phyloP scores from a whole-genome alignment of 2,797 vertebrate species.

The Morus bassanus region DNA sequence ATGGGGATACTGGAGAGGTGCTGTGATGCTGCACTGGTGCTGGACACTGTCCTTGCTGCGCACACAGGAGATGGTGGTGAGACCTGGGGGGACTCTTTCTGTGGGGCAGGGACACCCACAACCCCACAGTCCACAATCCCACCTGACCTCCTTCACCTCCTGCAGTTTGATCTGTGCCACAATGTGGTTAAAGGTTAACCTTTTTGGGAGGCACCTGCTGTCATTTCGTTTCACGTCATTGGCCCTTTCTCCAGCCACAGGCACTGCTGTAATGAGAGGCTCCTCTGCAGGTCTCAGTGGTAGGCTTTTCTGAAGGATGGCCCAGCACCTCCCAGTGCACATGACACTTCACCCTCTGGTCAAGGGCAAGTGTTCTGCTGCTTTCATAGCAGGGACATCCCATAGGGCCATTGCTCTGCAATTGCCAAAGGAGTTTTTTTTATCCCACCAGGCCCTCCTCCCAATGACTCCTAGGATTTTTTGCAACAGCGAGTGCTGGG shows the following conservation, averaged over 20 bases:
- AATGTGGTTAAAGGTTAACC: background rate
- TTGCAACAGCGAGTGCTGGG: background rate
- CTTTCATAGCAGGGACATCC: background rate
- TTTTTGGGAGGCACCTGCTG: background rate
- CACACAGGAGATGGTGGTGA: background rate
- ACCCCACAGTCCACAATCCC: background rate
- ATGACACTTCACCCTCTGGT: background rate
- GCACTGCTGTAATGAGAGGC: background rate
- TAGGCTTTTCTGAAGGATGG: background rate
- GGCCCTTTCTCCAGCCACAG: background rate
- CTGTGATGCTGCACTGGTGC: background rate
- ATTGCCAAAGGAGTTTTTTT: background rate
- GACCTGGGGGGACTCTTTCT: background rate
- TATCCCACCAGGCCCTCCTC: background rate
- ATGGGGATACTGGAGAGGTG: background rate
- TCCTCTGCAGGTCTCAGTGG: background rate
- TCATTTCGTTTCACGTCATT: background rate
- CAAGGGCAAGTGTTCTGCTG: background rate
- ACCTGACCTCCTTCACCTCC: background rate
- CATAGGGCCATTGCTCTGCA: background rate
- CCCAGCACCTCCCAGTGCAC: background rate
- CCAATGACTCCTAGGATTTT: background rate
- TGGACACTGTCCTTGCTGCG: background rate
- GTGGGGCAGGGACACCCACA: background rate
- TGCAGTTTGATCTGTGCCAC: background rate